A percentile compares a stretch with the other conserved stretches of the same genome.
Evolutionary conservation across 1,140 invertebrate species (phyloP).

Genomic region (Helicorthomorpha holstii): DNA sequence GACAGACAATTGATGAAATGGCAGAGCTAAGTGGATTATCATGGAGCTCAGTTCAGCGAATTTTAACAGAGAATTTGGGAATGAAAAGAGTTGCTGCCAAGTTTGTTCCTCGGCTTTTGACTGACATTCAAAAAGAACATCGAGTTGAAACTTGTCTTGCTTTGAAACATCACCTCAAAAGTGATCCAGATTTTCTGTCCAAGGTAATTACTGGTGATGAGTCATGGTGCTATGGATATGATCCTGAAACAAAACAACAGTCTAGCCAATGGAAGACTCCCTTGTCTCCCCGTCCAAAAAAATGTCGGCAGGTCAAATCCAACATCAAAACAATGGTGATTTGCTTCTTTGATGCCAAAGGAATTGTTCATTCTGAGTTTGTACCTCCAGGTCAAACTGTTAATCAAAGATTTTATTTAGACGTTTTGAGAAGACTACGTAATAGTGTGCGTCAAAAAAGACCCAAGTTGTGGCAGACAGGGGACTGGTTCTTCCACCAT

Average conservation of each 20-base stretch:
- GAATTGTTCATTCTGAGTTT: conserved; percentile 19
- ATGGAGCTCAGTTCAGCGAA: not conserved
- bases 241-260: conserved; percentile 16
- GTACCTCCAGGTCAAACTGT: conserved; percentile 16
- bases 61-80: not conserved
- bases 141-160: not conserved
- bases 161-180: not conserved
- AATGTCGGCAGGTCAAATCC: conserved; percentile 13
- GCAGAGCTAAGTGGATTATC: not conserved
- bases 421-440: not conserved
- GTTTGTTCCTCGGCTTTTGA: not conserved
- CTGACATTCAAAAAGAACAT: conserved; percentile 2
- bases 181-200: conserved; percentile 2
- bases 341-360: conserved; percentile 18
- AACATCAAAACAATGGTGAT: conserved; percentile 20
- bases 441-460: not conserved
- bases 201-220: conserved; percentile 3
- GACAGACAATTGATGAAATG: not conserved
- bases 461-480: not conserved
- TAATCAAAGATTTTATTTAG: not conserved
- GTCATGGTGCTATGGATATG: conserved; percentile 2
- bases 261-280: conserved; percentile 12
- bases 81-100: not conserved
- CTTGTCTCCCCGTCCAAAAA: conserved; percentile 14
- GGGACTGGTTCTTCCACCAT: not conserved